Base-by-base conservation (phyloP, 1,140 invertebrate genomes). In the Dreissena polymorpha region DNA sequence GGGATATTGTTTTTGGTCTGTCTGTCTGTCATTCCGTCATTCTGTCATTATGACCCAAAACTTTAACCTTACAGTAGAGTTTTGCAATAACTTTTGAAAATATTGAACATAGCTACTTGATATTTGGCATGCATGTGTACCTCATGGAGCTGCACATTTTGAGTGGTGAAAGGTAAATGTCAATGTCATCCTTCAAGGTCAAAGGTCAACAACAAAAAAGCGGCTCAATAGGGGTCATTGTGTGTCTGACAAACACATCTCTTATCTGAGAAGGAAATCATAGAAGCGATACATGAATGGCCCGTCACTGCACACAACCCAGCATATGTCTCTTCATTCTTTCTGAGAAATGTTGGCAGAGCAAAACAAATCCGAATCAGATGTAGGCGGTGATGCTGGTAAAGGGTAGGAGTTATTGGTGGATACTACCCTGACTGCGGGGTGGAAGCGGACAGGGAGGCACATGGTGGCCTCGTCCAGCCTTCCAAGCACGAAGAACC, bases 281-380 rank as follows among this genome's bases (percentile, higher is more conserved):
- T 71, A 57, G 78, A 80, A 25, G 51, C 78, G 23, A 72, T 80
- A 18, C 70, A 49, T 80, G 78, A 80, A 64, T 80, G 78, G 78
- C 78, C 78, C 29, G 69, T 80, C 10, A 27, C 50, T 71, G 69
- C 72, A 64, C 69, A 72, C 25, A 72, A 80, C 53, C 78, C 78
- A 39, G 53, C 53, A 51, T 80, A 67, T 21, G 68, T 80, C 1
- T 71, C 78, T 10, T 71, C 68, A 39, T 80, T 80, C 60, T 80
- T 80, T 29, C 49, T 80, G 2, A 80, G 78, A 50, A 80, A 80
- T 80, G 78, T 80, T 51, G 69, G 68, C 25, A 80, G 64, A 72
- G 10, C 27, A 55, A 80, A 72, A 18, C 53, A 72, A 51, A 68
- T 21, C 68, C 55, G 69, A 63, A 23, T 21, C 53, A 64, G 53